phyloP scores from a whole-genome alignment of 2,797 vertebrate genomes.

The Oreochromis grahami region DNA sequence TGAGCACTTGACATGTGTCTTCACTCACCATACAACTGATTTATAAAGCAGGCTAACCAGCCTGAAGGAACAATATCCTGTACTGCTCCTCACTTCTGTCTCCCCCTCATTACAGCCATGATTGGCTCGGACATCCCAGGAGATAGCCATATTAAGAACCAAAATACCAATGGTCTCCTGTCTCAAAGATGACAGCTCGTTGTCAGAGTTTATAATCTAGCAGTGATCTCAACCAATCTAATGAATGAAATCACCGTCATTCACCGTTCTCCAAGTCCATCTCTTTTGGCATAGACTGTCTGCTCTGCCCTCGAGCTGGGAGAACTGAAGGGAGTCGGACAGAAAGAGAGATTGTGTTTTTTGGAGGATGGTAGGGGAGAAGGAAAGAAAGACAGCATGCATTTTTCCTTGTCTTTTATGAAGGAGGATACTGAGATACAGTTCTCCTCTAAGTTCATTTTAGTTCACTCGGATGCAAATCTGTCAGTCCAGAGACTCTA shows the following conservation, averaged over 20 bases:
- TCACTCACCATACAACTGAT: slow-evolving; percentile 46
- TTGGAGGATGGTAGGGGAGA: neutral
- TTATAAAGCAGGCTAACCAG: slow-evolving; percentile 49
- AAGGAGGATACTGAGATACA: neutral
- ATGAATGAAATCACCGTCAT: slow-evolving; percentile 62
- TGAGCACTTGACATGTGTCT: slow-evolving; percentile 45
- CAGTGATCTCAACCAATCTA: slow-evolving; percentile 56
- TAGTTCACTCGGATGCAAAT: neutral
- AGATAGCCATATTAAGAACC: slow-evolving; percentile 52
- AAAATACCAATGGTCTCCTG: slow-evolving; percentile 49
- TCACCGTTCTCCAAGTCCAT: slow-evolving; percentile 41
- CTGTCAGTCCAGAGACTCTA: neutral
- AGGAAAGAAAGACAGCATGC: neutral
- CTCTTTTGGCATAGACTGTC: slow-evolving; percentile 38
- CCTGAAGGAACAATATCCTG: slow-evolving; percentile 62
- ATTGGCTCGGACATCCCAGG: slow-evolving; percentile 65
- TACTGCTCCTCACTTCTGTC: slow-evolving; percentile 42
- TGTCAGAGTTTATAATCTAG: slow-evolving; percentile 56
- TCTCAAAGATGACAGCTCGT: slow-evolving; percentile 61
- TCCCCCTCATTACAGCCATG: slow-evolving; percentile 61
- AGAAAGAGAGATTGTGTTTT: slow-evolving; percentile 15
- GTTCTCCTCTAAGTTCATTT: neutral
- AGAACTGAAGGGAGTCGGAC: slow-evolving; percentile 28
- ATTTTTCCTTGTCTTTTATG: neutral
- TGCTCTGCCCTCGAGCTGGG: slow-evolving; percentile 39